These are phyloP conservation scores for Crossaster papposus DNA, from an alignment of 53 echinoderm and acorn worm species.

Conservation along the genomic window DNA sequence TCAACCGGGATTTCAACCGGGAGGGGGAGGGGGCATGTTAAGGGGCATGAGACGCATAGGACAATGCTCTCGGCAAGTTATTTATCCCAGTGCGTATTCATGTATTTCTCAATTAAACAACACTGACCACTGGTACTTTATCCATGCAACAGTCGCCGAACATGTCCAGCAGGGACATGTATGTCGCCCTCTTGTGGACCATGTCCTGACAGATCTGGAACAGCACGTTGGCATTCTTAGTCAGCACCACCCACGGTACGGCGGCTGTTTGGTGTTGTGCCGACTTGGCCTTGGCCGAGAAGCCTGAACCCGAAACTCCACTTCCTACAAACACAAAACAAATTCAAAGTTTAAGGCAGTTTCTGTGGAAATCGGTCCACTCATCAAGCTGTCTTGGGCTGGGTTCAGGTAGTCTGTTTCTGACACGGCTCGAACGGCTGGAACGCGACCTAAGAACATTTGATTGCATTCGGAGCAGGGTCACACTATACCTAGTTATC, in stretches of 20 bases:
- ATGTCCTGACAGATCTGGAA: slow-evolving; percentile 50
- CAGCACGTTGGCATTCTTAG: slow-evolving; percentile 59
- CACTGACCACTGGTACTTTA: slow-evolving; percentile 42
- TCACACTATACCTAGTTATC: too few species aligned
- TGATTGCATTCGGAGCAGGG: too few species aligned
- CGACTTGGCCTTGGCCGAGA: background rate
- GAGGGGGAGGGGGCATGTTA: too few species aligned
- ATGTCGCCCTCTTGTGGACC: slow-evolving; percentile 36
- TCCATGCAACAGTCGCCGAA: slow-evolving; percentile 21
- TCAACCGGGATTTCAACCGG: too few species aligned
- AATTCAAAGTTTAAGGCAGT: background rate
- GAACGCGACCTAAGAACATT: too few species aligned
- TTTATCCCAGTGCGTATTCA: background rate
- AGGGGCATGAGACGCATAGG: too few species aligned
- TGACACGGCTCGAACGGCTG: too few species aligned
- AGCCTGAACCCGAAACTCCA: background rate
- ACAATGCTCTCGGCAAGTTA: too few species aligned
- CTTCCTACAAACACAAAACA: background rate
- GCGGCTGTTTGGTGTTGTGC: slow-evolving; percentile 8
- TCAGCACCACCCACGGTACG: slow-evolving; percentile 26
- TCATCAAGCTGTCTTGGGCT: too few species aligned
- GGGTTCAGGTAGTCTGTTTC: too few species aligned
- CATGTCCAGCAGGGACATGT: slow-evolving; percentile 30
- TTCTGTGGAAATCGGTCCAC: too few species aligned
- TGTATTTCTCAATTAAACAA: background rate